Evolutionary conservation across 1,140 invertebrate species (phyloP), one percentile per base, ranked within the genome.

Genomic region (Drosophila gunungcola): DNA sequence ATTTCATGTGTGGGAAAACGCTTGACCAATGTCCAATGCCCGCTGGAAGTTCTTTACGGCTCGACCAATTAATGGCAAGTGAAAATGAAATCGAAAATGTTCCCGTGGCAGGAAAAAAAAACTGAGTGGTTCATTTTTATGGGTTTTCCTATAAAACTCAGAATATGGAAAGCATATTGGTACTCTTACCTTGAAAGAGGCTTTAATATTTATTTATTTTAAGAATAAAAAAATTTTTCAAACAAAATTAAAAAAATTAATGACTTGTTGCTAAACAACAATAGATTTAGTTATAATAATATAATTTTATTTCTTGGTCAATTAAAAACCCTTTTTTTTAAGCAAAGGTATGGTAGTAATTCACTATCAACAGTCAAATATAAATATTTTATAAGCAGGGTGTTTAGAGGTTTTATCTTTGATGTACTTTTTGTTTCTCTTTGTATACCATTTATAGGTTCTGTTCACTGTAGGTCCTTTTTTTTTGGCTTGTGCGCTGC

Each of bases 61-160:
- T 42, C 36, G 36, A 70, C 29, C 64, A 70, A 70, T 70, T 49
- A 70, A 57, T 49, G 36, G 42, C 42, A 70, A 70, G 53, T 57
- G 65, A 70, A 57, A 72, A 70, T 70, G 36, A 70, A 70, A 70
- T 70, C 67, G 67, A 70, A 56, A 70, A 69, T 68, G 41, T 13
- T 45, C 25, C 49, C 9, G 16, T 39, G 36, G 64, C 63, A 16
- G 48, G 12, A n/a, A 49, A 73, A 55, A 45, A 36, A 49, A 70
- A 77, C 51, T 36, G 51, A 70, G 64, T 55, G 51, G 41, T 42
- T 69, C 43, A 56, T 10, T 70, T 69, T 56, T 57, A 61, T 69
- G 53, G 75, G 29, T 58, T 38, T 48, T 3, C 48, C 41, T 16
- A 39, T 9, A 13, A 39, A 34, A 12, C 11, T 10, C 0, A 9